Conservation (phyloP, 2,888 invertebrate species). For the Mylabris sibirica region DNA sequence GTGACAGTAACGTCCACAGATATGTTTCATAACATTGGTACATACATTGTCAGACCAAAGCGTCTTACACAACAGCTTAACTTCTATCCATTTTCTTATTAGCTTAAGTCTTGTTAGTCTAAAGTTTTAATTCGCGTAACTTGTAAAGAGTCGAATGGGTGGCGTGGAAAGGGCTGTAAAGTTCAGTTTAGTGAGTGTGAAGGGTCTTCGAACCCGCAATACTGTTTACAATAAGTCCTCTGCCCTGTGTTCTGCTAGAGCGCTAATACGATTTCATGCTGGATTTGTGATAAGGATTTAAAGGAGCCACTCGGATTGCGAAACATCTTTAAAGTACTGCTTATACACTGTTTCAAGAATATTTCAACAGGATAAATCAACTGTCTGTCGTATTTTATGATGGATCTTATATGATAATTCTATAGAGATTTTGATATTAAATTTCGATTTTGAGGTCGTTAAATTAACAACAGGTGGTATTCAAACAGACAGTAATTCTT, state of each 20-base stretch:
- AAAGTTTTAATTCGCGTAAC: slow-evolving; percentile 71
- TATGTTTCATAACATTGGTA: slow-evolving; percentile 43
- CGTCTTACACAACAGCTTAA: slow-evolving; percentile 62
- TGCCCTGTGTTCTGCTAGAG: slow-evolving; percentile 58
- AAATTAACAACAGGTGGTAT: slow-evolving; percentile 41
- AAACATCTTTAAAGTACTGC: slow-evolving; percentile 34
- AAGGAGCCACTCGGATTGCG: slow-evolving; percentile 58
- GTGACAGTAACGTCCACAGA: slow-evolving; percentile 40
- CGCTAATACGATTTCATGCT: slow-evolving; percentile 73
- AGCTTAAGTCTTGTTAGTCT: slow-evolving; percentile 68
- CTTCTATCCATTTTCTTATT: slow-evolving; percentile 62
- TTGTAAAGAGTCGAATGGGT: slow-evolving; percentile 62
- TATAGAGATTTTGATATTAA: slow-evolving; percentile 24
- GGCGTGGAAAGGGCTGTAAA: slow-evolving; percentile 54
- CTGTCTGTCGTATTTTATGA: slow-evolving; percentile 9
- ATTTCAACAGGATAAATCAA: slow-evolving; percentile 17
- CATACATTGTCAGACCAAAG: slow-evolving; percentile 48
- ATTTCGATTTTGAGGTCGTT: slow-evolving; percentile 18
- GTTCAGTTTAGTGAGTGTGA: slow-evolving; percentile 59
- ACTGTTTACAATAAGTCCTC: slow-evolving; percentile 62
- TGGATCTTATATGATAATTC: slow-evolving; percentile 15
- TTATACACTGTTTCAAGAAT: slow-evolving; percentile 32
- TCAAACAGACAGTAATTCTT: background rate
- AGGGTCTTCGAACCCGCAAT: slow-evolving; percentile 62
- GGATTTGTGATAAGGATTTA: slow-evolving; percentile 72